Evolutionary conservation across 2,113 vertebrate genomes (phyloP), one percentile per base, ranked within the genome.

Genomic region (Tichodroma muraria): DNA sequence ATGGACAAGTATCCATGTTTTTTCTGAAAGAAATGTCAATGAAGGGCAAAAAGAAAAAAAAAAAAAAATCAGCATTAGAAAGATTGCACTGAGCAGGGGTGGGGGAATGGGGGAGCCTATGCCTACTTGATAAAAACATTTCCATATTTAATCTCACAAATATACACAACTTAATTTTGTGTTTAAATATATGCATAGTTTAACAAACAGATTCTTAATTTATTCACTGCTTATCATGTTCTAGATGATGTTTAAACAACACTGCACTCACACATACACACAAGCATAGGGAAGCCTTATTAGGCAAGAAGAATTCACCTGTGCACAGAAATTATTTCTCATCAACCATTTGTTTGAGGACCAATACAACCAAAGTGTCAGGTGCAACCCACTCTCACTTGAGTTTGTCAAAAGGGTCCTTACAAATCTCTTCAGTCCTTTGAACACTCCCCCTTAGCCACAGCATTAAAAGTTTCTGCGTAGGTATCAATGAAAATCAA

Each of bases 161-260:
- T 88, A 92, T 47, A 95, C 78, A 65, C 70, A 81, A 80, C 63
- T 87, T 94, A 89, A 91, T 97, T 94, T 90, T 93, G 65, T 61
- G 80, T 78, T 95, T 92, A 93, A 96, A 96, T 93, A 94, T 61
- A 95, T 81, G 88, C 90, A 84, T 22, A 88, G 57, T 93, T 95
- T 95, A 94, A 94, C 89, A 91, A 95, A 94, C 85, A 95, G 94
- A 83, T 79, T 95, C 93, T 94, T 97, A 95, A 96, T 96, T 96
- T 97, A 96, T 94, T 93, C 96, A 95, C 60, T 91, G 93, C 85
- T 97, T 96, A 91, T 86, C 93, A 53, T 91, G 86, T 84, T 95
- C 93, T 72, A 88, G 85, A 93, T 88, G 4, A 95, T 95, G 85
- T 95, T 97, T 97, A 95, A 93, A 84, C 91, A 95, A 85, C 84